A percentile compares a stretch with the other conserved stretches of the same genome.
Evolutionary conservation across 2,797 vertebrate genomes (phyloP).

Genomic region (Sebastes matsubarae): DNA sequence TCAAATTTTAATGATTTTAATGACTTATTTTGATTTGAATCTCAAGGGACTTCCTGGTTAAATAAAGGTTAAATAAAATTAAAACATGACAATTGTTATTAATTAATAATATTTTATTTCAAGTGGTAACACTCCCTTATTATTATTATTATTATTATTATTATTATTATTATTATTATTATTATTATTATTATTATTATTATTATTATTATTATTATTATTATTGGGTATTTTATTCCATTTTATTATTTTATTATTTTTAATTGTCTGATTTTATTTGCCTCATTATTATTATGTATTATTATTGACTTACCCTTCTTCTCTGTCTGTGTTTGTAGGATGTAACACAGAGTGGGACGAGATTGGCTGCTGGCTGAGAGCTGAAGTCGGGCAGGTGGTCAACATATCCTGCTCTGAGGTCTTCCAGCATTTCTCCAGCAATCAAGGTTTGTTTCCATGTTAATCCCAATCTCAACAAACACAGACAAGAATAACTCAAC

Average conservation of each 20-base stretch:
- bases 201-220: not conserved
- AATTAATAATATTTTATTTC: no score
- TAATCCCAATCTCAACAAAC: not conserved
- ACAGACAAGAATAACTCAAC: not conserved
- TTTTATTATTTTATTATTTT: not conserved
- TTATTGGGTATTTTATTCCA: not conserved
- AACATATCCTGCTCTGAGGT: constrained; percentile 85
- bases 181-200: not conserved
- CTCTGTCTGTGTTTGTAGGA: constrained; percentile 63
- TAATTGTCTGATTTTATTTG: not conserved
- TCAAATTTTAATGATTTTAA: no score
- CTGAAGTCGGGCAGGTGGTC: constrained; percentile 83
- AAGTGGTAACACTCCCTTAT: not conserved
- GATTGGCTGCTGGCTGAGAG: constrained; percentile 85
- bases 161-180: not conserved
- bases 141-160: not conserved
- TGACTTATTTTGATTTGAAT: no score
- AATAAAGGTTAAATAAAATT: no score
- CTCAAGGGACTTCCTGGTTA: no score
- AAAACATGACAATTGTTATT: not conserved
- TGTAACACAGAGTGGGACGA: constrained; percentile 88
- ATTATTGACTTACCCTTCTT: not conserved
- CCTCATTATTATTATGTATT: not conserved
- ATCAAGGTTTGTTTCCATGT: constrained; percentile 71
- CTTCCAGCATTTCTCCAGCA: constrained; percentile 87